These are phyloP conservation scores for Drosophila quinaria DNA, from an alignment of 2,888 invertebrate species.

Conservation along the genomic window DNA sequence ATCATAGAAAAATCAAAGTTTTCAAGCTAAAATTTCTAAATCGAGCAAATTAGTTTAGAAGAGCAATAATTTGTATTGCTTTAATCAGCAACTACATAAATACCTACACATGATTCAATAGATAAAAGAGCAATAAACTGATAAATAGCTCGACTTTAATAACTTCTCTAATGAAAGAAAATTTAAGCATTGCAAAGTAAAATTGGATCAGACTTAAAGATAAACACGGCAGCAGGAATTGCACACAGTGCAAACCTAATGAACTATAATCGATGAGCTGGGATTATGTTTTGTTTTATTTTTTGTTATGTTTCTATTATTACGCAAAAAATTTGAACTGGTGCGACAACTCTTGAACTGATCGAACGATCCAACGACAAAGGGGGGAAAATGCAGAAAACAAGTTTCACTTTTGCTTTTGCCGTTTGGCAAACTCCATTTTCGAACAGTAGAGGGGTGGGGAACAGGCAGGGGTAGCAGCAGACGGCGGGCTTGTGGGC, in stretches of 20 bases:
- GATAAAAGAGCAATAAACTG: conserved; percentile 21
- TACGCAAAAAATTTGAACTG: conserved; percentile 71
- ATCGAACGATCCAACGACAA: background rate
- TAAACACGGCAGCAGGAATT: conserved; percentile 35
- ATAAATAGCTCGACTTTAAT: conserved; percentile 26
- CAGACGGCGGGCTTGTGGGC: conserved; percentile 56
- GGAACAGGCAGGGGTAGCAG: background rate
- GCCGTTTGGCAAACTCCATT: conserved; percentile 3
- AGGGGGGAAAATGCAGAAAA: conserved; percentile 56
- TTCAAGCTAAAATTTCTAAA: background rate
- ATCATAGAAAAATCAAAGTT: conserved; percentile 1
- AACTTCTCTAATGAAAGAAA: background rate
- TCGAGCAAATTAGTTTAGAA: background rate
- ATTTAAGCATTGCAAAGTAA: conserved; percentile 4
- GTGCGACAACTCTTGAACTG: conserved; percentile 59
- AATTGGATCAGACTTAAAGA: conserved; percentile 50
- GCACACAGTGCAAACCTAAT: conserved; percentile 23
- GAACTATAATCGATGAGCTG: conserved; percentile 16
- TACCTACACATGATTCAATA: conserved; percentile 14
- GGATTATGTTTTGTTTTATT: conserved; percentile 4
- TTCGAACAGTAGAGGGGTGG: background rate
- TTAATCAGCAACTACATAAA: conserved; percentile 20
- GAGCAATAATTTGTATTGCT: background rate
- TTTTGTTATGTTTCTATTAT: conserved; percentile 24
- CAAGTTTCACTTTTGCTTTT: conserved; percentile 53